Conservation (phyloP, 2,888 invertebrate genomes). For the Acanthococcus lagerstroemiae region DNA sequence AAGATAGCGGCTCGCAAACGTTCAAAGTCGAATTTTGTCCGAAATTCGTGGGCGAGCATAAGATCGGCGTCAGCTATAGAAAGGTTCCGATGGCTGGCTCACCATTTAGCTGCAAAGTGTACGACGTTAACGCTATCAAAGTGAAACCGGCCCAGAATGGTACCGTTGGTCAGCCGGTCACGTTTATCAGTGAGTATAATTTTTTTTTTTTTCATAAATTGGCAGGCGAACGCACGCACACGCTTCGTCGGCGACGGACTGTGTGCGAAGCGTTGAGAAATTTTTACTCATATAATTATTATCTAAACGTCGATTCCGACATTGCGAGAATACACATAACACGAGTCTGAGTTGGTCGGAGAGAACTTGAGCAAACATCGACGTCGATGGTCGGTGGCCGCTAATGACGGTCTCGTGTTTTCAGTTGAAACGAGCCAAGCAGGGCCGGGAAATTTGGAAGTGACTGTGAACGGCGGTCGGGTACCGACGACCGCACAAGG, state of each 20-base stretch:
- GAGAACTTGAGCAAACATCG: no score
- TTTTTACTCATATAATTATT: no score
- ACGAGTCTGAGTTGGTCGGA: no score
- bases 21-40: constrained; percentile 89
- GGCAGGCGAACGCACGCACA: not conserved
- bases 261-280: no score
- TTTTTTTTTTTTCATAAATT: not conserved
- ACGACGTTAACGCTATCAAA: constrained; percentile 86
- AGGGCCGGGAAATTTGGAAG: constrained; percentile 95
- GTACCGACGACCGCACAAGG: constrained; percentile 95
- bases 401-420: not conserved
- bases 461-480: constrained; percentile 93
- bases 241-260: no score
- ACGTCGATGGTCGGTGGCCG: no score
- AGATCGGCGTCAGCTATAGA: constrained; percentile 67
- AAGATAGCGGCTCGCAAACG: constrained; percentile 67
- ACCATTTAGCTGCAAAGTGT: constrained; percentile 89
- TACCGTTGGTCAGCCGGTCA: constrained; percentile 80
- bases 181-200: constrained; percentile 62
- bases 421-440: constrained; percentile 95
- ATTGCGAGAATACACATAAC: no score
- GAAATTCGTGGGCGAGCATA: constrained; percentile 80
- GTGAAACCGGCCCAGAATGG: constrained; percentile 83
- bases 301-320: no score
- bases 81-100: constrained; percentile 77